These are phyloP conservation scores for Microplitis manilae DNA, from an alignment of 2,888 invertebrate genomes.

Conservation along the genomic window DNA sequence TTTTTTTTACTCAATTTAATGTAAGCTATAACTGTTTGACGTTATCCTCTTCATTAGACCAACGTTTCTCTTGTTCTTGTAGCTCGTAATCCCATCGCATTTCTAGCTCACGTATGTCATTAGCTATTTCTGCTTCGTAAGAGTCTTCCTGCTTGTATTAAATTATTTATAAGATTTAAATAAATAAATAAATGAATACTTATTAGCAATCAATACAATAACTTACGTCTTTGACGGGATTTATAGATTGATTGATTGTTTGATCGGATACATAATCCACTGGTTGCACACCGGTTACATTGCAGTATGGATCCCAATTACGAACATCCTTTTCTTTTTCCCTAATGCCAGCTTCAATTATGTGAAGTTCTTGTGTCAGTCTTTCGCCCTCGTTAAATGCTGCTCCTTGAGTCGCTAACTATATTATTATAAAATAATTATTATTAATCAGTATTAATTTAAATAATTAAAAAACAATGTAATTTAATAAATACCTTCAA, in stretches of 20 bases:
- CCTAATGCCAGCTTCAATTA: constrained; percentile 77
- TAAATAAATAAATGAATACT: constrained; percentile 11
- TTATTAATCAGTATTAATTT: background rate
- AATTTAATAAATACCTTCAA: constrained; percentile 70
- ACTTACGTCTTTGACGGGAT: constrained; percentile 68
- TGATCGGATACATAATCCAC: constrained; percentile 60
- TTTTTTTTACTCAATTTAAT: background rate
- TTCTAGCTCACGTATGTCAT: constrained; percentile 79
- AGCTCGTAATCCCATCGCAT: constrained; percentile 79
- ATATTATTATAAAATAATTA: constrained; percentile 19
- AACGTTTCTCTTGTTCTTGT: constrained; percentile 77
- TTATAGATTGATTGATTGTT: constrained; percentile 57
- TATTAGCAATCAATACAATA: background rate
- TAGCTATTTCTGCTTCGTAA: constrained; percentile 78
- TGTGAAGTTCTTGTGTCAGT: constrained; percentile 75
- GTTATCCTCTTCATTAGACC: constrained; percentile 76
- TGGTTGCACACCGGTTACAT: constrained; percentile 66
- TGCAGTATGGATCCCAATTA: constrained; percentile 69
- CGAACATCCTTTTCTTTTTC: constrained; percentile 77
- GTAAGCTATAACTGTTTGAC: constrained; percentile 62
- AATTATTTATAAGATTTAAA: background rate
- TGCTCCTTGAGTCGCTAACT: constrained; percentile 74
- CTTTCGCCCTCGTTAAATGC: constrained; percentile 74
- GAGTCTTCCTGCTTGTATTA: constrained; percentile 73
- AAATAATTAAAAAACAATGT: background rate